Evolutionary conservation across 2,113 vertebrate species (phyloP).

Genomic region (Syrmaticus mikado): DNA sequence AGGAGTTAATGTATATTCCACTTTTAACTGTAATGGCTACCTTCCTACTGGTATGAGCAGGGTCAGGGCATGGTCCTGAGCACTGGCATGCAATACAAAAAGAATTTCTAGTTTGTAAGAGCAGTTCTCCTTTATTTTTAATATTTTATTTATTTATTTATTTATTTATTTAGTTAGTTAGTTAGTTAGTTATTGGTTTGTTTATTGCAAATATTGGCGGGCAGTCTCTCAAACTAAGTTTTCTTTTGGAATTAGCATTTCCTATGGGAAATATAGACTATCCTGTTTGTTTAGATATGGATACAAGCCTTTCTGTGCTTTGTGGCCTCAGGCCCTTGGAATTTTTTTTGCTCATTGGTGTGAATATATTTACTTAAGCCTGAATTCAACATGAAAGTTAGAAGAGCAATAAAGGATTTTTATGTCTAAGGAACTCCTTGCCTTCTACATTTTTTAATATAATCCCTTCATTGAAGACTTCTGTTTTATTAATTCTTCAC

Average conservation of each 20-base stretch:
- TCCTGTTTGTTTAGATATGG: not conserved
- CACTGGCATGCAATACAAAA: not conserved
- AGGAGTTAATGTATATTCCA: not conserved
- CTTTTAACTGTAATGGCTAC: not conserved
- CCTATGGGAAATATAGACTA: fast-evolving
- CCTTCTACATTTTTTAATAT: not conserved
- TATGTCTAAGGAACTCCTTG: not conserved
- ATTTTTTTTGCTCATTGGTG: not conserved
- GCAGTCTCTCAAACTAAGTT: not conserved
- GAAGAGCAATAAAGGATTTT: not conserved
- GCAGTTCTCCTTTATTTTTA: not conserved
- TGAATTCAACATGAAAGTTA: not conserved
- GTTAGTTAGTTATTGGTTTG: too few relatives aligned
- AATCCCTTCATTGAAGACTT: not conserved
- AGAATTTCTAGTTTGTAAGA: not conserved
- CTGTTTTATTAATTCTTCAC: not conserved
- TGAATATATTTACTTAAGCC: not conserved
- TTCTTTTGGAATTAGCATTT: not conserved
- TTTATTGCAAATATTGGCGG: not conserved
- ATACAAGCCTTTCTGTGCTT: not conserved
- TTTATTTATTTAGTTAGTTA: not conserved
- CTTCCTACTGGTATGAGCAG: not conserved
- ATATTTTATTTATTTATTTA: not conserved
- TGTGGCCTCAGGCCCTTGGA: not conserved
- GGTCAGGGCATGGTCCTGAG: not conserved